phyloP scores from a whole-genome alignment of 2,888 invertebrate species.

The Tenthredo notha region DNA sequence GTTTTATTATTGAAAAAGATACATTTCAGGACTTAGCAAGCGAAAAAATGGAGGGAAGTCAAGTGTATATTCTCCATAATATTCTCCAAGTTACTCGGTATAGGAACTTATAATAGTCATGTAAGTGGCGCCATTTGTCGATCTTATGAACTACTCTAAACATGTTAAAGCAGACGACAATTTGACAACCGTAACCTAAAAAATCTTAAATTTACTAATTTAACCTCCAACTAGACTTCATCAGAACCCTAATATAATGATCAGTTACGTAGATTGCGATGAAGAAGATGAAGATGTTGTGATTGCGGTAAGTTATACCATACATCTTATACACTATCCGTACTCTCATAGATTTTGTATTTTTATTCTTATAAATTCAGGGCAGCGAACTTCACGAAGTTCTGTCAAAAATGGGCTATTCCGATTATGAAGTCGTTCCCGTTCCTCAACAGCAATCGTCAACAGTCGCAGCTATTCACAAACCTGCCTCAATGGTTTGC shows the following conservation, averaged over 20 bases:
- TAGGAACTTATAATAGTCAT: too few relatives aligned
- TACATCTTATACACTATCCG: slow-evolving; percentile 18
- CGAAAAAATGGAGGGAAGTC: too few relatives aligned
- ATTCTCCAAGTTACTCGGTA: too few relatives aligned
- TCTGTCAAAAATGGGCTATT: slow-evolving; percentile 69
- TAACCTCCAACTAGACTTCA: neutral
- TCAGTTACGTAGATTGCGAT: slow-evolving; percentile 17
- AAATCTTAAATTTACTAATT: neutral
- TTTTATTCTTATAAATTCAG: slow-evolving; percentile 60
- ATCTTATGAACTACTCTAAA: neutral
- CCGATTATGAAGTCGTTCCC: slow-evolving; percentile 69
- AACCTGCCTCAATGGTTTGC: neutral
- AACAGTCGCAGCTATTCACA: neutral
- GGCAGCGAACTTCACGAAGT: slow-evolving; percentile 71
- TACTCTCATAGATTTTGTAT: slow-evolving; percentile 17
- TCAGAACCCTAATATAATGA: neutral
- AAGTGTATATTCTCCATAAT: too few relatives aligned
- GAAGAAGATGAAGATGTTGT: slow-evolving; percentile 72
- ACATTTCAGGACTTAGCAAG: too few relatives aligned
- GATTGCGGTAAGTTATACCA: slow-evolving; percentile 66
- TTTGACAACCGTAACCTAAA: neutral
- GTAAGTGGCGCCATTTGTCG: neutral
- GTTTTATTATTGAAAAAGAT: neutral
- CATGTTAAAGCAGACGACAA: neutral
- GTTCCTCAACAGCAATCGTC: slow-evolving; percentile 34